These are phyloP conservation scores for Origma solitaria DNA, from an alignment of 2,113 vertebrate species.

Conservation along the genomic window DNA sequence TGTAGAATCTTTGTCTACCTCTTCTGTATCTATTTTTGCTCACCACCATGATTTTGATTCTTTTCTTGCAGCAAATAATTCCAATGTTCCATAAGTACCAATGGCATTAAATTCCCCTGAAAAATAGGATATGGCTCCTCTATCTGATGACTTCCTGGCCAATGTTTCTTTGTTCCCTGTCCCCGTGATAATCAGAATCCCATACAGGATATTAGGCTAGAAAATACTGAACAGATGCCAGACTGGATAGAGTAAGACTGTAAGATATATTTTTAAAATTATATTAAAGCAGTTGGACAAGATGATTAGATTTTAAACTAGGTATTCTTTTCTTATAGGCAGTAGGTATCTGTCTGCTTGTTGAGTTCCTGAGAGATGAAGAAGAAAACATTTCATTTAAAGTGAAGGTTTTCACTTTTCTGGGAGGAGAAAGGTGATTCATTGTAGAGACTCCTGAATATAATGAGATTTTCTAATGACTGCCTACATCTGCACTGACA, in stretches of 20 bases:
- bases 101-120: not conserved
- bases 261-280: constrained; percentile 35
- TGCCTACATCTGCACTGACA: constrained; percentile 13
- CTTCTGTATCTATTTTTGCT: not conserved
- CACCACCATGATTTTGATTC: not conserved
- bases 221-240: constrained; percentile 38
- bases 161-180: constrained; percentile 40
- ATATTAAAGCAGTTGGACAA: constrained; percentile 44
- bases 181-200: not conserved
- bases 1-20: not conserved
- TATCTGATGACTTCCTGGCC: constrained; percentile 33
- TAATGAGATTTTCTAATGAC: constrained; percentile 55
- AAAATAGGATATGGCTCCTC: not conserved
- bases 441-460: constrained; percentile 16
- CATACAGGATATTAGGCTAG: constrained; percentile 50
- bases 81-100: not conserved
- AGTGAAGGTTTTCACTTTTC: constrained; percentile 20
- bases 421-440: constrained; percentile 9
- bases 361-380: constrained; percentile 22
- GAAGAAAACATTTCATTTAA: constrained; percentile 47
- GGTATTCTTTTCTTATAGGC: not conserved
- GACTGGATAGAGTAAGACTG: constrained; percentile 7
- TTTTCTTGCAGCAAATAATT: not conserved
- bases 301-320: constrained; percentile 42
- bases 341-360: not conserved